Conservation (phyloP, 2,113 vertebrate genomes). For the Suricata suricatta region DNA sequence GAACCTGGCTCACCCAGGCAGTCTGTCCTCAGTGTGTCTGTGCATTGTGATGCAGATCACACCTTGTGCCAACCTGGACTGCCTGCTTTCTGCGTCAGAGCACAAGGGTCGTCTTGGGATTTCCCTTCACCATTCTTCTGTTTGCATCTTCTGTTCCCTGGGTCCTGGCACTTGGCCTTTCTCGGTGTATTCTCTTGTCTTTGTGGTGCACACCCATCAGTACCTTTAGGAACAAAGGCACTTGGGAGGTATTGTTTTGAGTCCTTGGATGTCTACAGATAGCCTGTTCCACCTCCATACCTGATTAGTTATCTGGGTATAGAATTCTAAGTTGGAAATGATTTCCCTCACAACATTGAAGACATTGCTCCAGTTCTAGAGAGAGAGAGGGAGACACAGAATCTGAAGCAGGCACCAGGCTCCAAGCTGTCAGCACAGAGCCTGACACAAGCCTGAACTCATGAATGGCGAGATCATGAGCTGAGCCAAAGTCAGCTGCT, state of each 20-base stretch:
- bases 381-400: too few relatives aligned
- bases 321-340: background rate
- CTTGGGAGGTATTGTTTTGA: background rate
- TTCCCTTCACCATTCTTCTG: background rate
- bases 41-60: fast-evolving
- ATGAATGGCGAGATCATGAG: too few relatives aligned
- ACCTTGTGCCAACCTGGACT: background rate
- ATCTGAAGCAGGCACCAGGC: too few relatives aligned
- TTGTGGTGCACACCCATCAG: background rate
- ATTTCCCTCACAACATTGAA: background rate
- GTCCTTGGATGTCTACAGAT: background rate
- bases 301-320: background rate
- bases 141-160: background rate
- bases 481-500: too few relatives aligned
- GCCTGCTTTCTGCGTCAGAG: background rate
- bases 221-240: background rate
- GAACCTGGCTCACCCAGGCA: background rate
- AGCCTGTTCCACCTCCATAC: background rate
- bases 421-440: too few relatives aligned
- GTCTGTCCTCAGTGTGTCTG: background rate
- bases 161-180: background rate
- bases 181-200: background rate
- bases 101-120: background rate
- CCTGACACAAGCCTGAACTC: too few relatives aligned
- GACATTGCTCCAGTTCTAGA: background rate